phyloP scores from a whole-genome alignment of 2,888 invertebrate species.

The Augiades crinisus region DNA sequence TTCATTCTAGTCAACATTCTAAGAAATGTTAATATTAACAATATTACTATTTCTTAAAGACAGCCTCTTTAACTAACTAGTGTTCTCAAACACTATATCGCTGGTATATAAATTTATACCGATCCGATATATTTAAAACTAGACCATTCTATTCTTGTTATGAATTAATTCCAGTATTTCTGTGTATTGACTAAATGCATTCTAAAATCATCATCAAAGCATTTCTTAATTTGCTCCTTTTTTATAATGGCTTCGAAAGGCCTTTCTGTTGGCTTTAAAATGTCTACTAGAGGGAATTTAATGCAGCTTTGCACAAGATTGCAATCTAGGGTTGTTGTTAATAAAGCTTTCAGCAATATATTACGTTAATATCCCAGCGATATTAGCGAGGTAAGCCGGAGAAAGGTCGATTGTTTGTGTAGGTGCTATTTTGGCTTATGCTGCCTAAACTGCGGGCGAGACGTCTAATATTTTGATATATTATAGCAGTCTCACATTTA shows the following conservation, averaged over 20 bases:
- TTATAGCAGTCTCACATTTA: constrained; percentile 16
- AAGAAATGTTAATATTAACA: too few species aligned
- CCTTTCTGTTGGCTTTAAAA: background rate
- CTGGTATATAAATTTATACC: too few species aligned
- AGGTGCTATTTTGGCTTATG: constrained; percentile 22
- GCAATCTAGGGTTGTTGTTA: constrained; percentile 23
- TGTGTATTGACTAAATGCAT: too few species aligned
- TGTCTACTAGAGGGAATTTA: constrained; percentile 11
- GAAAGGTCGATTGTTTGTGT: constrained; percentile 24
- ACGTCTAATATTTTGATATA: constrained; percentile 23
- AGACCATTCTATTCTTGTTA: too few species aligned
- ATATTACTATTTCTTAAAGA: too few species aligned
- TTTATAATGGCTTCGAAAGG: too few species aligned
- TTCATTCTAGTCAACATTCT: too few species aligned
- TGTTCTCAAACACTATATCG: too few species aligned
- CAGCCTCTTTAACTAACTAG: too few species aligned
- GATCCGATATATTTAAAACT: too few species aligned
- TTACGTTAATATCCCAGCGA: constrained; percentile 23
- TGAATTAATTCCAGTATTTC: too few species aligned
- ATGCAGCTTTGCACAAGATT: constrained; percentile 23
- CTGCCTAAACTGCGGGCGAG: constrained; percentile 18
- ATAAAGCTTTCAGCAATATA: constrained; percentile 27
- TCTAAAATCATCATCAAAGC: too few species aligned
- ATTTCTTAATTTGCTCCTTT: background rate
- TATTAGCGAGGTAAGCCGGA: constrained; percentile 22